Base-by-base conservation (phyloP, 2,797 vertebrate species). In the Pipistrellus kuhlii region DNA sequence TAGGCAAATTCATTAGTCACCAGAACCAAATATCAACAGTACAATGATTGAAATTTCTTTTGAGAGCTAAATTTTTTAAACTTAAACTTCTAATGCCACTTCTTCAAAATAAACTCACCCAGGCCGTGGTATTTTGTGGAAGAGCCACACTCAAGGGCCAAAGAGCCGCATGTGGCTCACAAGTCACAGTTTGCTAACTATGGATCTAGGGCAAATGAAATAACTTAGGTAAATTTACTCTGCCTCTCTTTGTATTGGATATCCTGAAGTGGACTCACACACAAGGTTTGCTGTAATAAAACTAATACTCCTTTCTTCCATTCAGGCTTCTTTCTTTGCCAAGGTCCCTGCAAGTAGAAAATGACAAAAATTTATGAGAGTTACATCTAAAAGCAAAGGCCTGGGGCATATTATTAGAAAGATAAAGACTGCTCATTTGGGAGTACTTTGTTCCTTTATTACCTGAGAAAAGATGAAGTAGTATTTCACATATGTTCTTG, bases 391-490 rank as follows among this genome's bases (percentile, higher is more conserved):
- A 91, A 91, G 68, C 64, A 91, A 95, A 90, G 27, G 57, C 90
- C 59, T 88, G 62, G 69, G 86, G 94, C 91, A 77, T 53, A 68
- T 69, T 88, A 14, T 77, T 93, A 46, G 94, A 76, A 97, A 95
- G 76, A 30, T 91, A 96, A 93, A 97, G 92, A 51, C 38, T 80
- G 75, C 69, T 93, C 64, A 30, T 57, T 32, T 86, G 96, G 95
- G 97, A 97, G 35, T 76, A 88, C 27, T 21, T 81, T 81, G 82
- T 96, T 75, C 62, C 84, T 97, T 95, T 77, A 96, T 92, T 90
- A 51, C 69, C 87, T 85, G 64, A 84, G 77, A 90, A 93, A 97
- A 96, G 85, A 95, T 66, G 15, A 44, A 91, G 30, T 3, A 84
- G 78, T 87, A 93, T 95, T 53, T 91, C 82, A 62, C 72, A 41